A percentile compares a stretch with the other conserved stretches of the same genome.
Conservation (phyloP, 64 coral and sea anemone species). For the Montipora sp. region DNA sequence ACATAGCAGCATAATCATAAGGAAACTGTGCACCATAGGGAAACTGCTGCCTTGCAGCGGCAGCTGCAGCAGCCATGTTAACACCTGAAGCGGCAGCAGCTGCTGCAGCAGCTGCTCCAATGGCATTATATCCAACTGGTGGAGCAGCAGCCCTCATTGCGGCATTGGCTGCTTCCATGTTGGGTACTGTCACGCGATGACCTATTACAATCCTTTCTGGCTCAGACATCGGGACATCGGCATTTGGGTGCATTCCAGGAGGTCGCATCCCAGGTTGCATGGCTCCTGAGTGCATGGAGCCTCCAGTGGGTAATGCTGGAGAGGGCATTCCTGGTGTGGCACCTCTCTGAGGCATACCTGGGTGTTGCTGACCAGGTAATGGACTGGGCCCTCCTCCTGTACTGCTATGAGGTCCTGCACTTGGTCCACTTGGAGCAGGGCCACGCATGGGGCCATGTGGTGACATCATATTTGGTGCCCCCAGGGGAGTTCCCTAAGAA, state of each 20-base stretch:
- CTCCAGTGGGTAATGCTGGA: slow-evolving; percentile 3
- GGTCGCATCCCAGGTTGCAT: slow-evolving; percentile 44
- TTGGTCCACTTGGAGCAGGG: background rate
- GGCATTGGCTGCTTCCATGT: slow-evolving; percentile 52
- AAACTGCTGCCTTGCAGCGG: slow-evolving; percentile 54
- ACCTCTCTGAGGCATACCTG: slow-evolving; percentile 3
- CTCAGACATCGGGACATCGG: slow-evolving; percentile 38
- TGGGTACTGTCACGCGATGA: slow-evolving; percentile 67
- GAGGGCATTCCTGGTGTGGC: slow-evolving; percentile 17
- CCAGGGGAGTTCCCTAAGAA: slow-evolving; percentile 2
- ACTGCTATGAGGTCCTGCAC: background rate
- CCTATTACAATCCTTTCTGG: slow-evolving; percentile 61
- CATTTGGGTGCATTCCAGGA: slow-evolving; percentile 7
- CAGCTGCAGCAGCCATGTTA: slow-evolving; percentile 58
- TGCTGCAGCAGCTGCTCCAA: slow-evolving; percentile 26
- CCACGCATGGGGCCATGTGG: slow-evolving; percentile 27
- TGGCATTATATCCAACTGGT: slow-evolving; percentile 8
- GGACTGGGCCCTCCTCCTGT: slow-evolving; percentile 18
- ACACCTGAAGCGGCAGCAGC: slow-evolving; percentile 20
- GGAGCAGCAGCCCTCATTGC: slow-evolving; percentile 50
- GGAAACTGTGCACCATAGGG: slow-evolving; percentile 67
- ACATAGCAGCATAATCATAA: slow-evolving; percentile 67
- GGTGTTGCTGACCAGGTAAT: slow-evolving; percentile 46
- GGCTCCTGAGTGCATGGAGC: slow-evolving; percentile 12
- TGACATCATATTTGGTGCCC: slow-evolving; percentile 5